Evolutionary conservation across 2,113 vertebrate species (phyloP).

Genomic region (Tupaia tana): DNA sequence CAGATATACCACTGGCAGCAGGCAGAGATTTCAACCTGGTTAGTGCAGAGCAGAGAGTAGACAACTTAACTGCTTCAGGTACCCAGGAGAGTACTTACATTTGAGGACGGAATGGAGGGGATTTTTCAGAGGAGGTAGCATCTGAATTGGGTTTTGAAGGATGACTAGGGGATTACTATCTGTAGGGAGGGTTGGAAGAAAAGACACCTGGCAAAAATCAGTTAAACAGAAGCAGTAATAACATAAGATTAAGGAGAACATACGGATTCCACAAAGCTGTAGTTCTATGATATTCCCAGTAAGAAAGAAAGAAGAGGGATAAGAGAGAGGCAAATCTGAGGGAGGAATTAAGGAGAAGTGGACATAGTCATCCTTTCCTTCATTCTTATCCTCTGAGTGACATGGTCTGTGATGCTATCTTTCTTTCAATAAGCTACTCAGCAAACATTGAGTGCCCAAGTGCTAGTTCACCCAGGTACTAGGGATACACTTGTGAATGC

Average conservation of each 20-base stretch:
- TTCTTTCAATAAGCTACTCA: background rate
- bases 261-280: background rate
- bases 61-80: background rate
- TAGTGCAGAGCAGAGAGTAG: background rate
- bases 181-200: background rate
- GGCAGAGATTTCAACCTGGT: background rate
- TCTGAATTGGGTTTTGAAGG: conserved; percentile 3
- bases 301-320: background rate
- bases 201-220: background rate
- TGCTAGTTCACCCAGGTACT: background rate
- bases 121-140: background rate
- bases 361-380: background rate
- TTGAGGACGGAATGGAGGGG: background rate
- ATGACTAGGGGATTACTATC: background rate
- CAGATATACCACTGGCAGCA: background rate
- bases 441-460: background rate
- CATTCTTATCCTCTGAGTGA: background rate
- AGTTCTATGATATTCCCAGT: background rate
- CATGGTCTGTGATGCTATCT: background rate
- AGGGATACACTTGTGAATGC: background rate
- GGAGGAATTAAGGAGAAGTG: background rate
- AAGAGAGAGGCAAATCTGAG: background rate
- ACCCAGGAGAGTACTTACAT: background rate
- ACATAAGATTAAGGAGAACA: background rate
- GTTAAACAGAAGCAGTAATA: background rate